Evolutionary conservation across 2,797 vertebrate species (phyloP).

Genomic region (Anabas testudineus): DNA sequence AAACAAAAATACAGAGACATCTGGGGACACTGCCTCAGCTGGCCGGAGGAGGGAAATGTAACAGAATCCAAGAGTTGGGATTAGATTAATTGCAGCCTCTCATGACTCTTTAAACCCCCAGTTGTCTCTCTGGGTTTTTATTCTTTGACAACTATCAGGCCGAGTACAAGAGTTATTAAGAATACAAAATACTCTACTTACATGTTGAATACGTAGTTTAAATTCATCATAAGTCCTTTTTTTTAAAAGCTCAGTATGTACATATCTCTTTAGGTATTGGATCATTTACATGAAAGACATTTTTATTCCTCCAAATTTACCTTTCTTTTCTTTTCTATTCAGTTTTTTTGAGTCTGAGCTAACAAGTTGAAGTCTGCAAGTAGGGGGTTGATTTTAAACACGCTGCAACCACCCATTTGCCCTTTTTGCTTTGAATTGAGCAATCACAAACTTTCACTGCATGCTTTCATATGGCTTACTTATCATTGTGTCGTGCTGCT

Average conservation of each 20-base stretch:
- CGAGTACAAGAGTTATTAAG: conserved; percentile 35
- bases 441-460: conserved; percentile 33
- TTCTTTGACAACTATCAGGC: conserved; percentile 60
- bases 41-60: too few relatives aligned
- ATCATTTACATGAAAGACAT: conserved; percentile 1
- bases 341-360: conserved; percentile 40
- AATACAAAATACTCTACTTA: conserved; percentile 34
- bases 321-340: too few relatives aligned
- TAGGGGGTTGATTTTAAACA: conserved; percentile 54
- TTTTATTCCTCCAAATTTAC: conserved; percentile 19
- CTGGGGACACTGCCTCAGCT: too few relatives aligned
- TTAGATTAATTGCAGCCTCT: conserved; percentile 72
- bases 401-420: neutral
- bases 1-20: too few relatives aligned
- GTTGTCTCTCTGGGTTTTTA: conserved; percentile 54
- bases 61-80: conserved; percentile 64
- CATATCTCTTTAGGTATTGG: conserved; percentile 35
- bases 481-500: neutral
- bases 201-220: conserved; percentile 15
- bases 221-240: conserved; percentile 37
- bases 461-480: conserved; percentile 20
- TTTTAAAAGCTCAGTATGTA: conserved; percentile 29
- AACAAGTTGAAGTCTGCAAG: conserved; percentile 23
- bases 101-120: conserved; percentile 65
- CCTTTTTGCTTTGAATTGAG: conserved; percentile 16